These are phyloP conservation scores for Perca schrenkii DNA, from an alignment of 2,113 vertebrate species.

Conservation along the genomic window DNA sequence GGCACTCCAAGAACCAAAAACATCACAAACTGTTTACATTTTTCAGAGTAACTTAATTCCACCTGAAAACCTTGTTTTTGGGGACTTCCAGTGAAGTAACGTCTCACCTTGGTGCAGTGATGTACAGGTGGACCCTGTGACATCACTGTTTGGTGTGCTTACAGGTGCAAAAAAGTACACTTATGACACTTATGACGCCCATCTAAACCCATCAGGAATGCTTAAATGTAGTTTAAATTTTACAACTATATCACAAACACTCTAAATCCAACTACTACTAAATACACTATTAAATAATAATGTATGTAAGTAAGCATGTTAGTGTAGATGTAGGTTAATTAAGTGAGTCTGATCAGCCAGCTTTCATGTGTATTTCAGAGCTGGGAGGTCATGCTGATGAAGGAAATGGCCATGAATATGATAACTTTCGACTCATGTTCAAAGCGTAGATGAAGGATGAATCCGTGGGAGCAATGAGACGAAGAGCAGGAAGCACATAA, in stretches of 20 bases:
- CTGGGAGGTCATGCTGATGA: constrained; percentile 34
- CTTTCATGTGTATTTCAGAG: constrained; percentile 60
- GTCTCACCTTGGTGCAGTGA: background rate
- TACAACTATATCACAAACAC: background rate
- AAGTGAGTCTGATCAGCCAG: constrained; percentile 12
- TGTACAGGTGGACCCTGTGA: background rate
- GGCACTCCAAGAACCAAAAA: background rate
- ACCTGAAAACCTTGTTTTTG: background rate
- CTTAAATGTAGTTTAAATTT: background rate
- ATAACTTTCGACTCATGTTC: background rate
- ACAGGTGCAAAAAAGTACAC: background rate
- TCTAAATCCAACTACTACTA: too few species aligned
- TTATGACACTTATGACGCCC: background rate
- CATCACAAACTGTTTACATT: background rate
- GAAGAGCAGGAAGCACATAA: constrained; percentile 3
- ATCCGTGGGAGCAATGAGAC: constrained; percentile 2
- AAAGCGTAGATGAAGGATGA: constrained; percentile 24
- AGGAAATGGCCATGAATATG: constrained; percentile 32
- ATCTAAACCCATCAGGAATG: background rate
- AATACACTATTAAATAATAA: background rate
- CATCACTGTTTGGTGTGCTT: background rate
- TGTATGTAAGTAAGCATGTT: background rate
- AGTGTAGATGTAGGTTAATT: background rate
- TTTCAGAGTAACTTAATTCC: background rate
- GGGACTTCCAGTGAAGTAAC: background rate